Evolutionary conservation across 2,113 vertebrate genomes (phyloP).

Genomic region (Elaphurus davidianus): DNA sequence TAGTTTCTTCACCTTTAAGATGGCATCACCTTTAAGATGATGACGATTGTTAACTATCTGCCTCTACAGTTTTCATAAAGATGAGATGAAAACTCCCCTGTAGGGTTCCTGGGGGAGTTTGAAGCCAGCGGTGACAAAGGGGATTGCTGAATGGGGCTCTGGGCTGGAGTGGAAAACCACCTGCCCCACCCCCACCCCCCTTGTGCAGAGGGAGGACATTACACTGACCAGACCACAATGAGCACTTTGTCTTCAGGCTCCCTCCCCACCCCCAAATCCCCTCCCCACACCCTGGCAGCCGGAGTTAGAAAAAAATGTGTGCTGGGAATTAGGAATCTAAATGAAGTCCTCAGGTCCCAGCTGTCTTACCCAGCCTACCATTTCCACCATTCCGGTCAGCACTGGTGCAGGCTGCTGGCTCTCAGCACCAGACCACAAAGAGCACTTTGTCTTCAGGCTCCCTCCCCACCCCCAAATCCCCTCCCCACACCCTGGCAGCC

Average conservation of each 20-base stretch:
- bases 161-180: background rate
- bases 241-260: background rate
- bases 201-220: background rate
- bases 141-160: too few species aligned
- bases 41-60: too few species aligned
- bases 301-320: background rate
- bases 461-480: accelerated
- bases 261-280: accelerated
- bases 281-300: background rate
- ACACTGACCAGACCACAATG: background rate
- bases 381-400: too few species aligned
- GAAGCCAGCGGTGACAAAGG: background rate
- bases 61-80: background rate
- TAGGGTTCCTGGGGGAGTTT: background rate
- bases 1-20: background rate
- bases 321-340: background rate
- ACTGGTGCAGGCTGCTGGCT: background rate
- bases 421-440: background rate
- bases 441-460: background rate
- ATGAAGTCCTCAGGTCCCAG: background rate
- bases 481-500: background rate
- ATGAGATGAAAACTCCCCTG: background rate
- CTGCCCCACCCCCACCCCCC: background rate
- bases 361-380: background rate
- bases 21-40: too few species aligned